Conservation (phyloP, 2,113 vertebrate species). For the Osmerus eperlanus region DNA sequence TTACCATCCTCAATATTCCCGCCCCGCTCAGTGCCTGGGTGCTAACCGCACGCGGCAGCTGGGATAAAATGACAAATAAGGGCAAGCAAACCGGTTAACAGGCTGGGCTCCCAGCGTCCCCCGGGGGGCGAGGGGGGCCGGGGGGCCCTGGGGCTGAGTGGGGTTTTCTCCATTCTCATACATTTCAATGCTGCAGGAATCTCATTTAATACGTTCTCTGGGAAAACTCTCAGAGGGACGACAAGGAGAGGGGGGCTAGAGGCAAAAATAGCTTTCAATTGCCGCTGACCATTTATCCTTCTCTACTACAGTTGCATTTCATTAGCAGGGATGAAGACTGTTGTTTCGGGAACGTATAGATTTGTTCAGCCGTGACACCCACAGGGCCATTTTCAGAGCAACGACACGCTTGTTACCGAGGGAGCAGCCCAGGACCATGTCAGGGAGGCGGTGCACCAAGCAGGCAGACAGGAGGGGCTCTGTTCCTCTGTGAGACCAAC, state of each 20-base stretch:
- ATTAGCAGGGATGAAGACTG: constrained; percentile 79
- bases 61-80: constrained; percentile 94
- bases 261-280: constrained; percentile 84
- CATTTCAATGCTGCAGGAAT: constrained; percentile 76
- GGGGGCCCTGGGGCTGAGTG: constrained; percentile 22
- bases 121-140: constrained; percentile 35
- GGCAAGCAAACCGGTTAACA: constrained; percentile 88
- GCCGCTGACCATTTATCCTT: constrained; percentile 55
- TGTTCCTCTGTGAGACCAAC: too few species aligned
- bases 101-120: constrained; percentile 79
- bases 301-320: constrained; percentile 72
- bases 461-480: too few species aligned
- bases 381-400: constrained; percentile 66
- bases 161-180: constrained; percentile 75
- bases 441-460: too few species aligned
- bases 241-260: constrained; percentile 52
- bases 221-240: constrained; percentile 75
- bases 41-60: constrained; percentile 97
- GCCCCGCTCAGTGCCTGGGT: constrained; percentile 98
- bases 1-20: constrained; percentile 98
- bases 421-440: too few species aligned
- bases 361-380: constrained; percentile 60
- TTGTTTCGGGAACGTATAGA: constrained; percentile 62
- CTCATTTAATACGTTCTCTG: constrained; percentile 83
- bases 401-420: constrained; percentile 21